phyloP scores from a whole-genome alignment of 2,113 vertebrate species.

The Thunnus maccoyii region DNA sequence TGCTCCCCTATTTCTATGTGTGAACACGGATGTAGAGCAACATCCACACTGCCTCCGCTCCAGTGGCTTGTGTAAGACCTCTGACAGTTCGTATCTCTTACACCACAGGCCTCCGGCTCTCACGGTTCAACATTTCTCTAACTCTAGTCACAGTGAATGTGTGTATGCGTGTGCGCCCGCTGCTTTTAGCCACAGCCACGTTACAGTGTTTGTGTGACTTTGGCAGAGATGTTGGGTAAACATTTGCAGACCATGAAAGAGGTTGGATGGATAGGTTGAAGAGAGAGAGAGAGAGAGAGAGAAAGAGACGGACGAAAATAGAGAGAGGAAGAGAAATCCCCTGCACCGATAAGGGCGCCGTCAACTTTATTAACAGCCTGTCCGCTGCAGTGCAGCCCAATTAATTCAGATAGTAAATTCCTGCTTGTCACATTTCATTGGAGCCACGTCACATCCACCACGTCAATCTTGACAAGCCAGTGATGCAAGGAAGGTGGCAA shows the following conservation, averaged over 20 bases:
- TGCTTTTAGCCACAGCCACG: constrained; percentile 19
- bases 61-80: constrained; percentile 60
- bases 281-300: constrained; percentile 28
- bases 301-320: neutral
- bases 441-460: constrained; percentile 46
- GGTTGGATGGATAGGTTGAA: constrained; percentile 22
- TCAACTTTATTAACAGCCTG: constrained; percentile 71
- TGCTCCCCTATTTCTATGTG: constrained; percentile 29
- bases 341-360: constrained; percentile 22
- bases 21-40: constrained; percentile 28
- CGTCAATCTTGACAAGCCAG: constrained; percentile 45
- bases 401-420: constrained; percentile 78
- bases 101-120: constrained; percentile 37
- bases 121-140: constrained; percentile 41
- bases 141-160: constrained; percentile 1
- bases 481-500: constrained; percentile 35
- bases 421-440: constrained; percentile 69
- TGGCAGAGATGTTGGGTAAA: constrained; percentile 10
- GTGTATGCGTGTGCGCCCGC: neutral
- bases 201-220: neutral
- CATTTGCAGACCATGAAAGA: constrained; percentile 22
- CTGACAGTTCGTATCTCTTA: constrained; percentile 56
- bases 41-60: constrained; percentile 31
- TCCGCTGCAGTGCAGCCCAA: constrained; percentile 49
- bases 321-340: constrained; percentile 33